Conservation (phyloP, 2,888 invertebrate species). For the Corythucha ciliata region DNA sequence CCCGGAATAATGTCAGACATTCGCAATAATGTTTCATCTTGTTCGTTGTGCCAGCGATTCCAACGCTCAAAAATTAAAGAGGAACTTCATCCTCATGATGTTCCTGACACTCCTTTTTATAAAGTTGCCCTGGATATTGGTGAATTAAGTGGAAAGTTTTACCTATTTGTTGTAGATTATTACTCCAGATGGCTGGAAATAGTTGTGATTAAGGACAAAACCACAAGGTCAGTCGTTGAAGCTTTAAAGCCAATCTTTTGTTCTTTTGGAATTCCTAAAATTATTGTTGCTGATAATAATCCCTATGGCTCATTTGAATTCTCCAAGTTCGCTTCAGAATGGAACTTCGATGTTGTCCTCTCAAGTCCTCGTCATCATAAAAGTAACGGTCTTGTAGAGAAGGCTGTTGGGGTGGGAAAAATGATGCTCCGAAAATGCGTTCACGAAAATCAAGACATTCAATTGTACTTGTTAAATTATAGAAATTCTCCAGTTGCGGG, state of each 20-base stretch:
- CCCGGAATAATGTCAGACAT: not conserved
- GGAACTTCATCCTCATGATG: too few relatives aligned
- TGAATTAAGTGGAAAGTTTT: conserved; percentile 31
- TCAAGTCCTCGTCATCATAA: conserved; percentile 31
- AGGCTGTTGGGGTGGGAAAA: conserved; percentile 17
- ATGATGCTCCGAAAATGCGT: conserved; percentile 3
- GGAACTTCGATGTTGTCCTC: conserved; percentile 27
- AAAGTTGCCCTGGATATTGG: conserved; percentile 37
- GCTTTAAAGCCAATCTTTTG: too few relatives aligned
- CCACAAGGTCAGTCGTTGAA: too few relatives aligned
- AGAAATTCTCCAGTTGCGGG: conserved; percentile 17
- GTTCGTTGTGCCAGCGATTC: too few relatives aligned
- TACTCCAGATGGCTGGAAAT: conserved; percentile 33
- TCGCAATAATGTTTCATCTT: not conserved
- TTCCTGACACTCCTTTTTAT: conserved; percentile 35
- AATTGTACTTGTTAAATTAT: conserved; percentile 8
- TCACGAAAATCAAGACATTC: conserved; percentile 5
- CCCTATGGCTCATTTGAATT: conserved; percentile 32
- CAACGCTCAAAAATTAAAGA: too few relatives aligned
- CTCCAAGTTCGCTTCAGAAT: conserved; percentile 29
- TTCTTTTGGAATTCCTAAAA: too few relatives aligned
- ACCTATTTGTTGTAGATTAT: conserved; percentile 32
- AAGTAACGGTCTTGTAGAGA: too few relatives aligned
- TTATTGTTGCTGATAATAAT: conserved; percentile 30
- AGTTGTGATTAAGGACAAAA: too few relatives aligned